phyloP scores from a whole-genome alignment of 1,140 invertebrate genomes.

The Anoplolepis gracilipes region DNA sequence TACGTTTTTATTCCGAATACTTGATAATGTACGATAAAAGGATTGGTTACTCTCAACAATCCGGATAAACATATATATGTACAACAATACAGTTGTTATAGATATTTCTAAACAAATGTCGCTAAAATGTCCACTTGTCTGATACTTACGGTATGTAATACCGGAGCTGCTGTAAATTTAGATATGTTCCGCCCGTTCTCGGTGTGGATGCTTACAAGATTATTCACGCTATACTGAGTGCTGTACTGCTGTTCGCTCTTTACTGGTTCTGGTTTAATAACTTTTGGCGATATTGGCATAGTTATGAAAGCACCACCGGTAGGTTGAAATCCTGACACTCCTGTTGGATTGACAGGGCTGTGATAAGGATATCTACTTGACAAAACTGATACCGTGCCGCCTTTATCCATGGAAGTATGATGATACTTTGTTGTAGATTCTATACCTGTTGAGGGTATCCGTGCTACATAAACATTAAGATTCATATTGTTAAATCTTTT shows the following conservation, averaged over 20 bases:
- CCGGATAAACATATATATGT: neutral
- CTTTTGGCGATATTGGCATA: conserved; percentile 90
- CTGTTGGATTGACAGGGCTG: conserved; percentile 91
- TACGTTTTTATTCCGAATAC: too few species aligned
- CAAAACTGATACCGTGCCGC: conserved; percentile 82
- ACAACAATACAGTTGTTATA: neutral
- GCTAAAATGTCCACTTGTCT: neutral
- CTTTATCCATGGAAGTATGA: conserved; percentile 82
- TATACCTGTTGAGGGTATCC: conserved; percentile 84
- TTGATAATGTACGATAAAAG: neutral
- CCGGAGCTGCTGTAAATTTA: conserved; percentile 82
- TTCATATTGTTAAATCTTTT: conserved; percentile 51
- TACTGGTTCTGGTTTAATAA: conserved; percentile 82
- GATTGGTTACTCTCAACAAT: conserved; percentile 11
- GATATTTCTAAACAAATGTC: neutral
- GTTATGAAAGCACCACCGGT: conserved; percentile 95
- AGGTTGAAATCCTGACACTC: conserved; percentile 93
- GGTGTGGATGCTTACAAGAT: conserved; percentile 81
- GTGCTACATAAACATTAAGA: conserved; percentile 83
- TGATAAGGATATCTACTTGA: conserved; percentile 88
- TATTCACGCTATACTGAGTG: conserved; percentile 83
- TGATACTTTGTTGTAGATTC: conserved; percentile 86
- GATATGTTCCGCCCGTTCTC: conserved; percentile 81
- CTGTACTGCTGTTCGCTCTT: conserved; percentile 82
- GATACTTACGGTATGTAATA: conserved; percentile 82